A percentile compares a stretch with the other conserved stretches of the same genome.
These are phyloP conservation scores for Xanthorhoe spadicearia DNA, from an alignment of 2,888 invertebrate species.

Conservation along the genomic window DNA sequence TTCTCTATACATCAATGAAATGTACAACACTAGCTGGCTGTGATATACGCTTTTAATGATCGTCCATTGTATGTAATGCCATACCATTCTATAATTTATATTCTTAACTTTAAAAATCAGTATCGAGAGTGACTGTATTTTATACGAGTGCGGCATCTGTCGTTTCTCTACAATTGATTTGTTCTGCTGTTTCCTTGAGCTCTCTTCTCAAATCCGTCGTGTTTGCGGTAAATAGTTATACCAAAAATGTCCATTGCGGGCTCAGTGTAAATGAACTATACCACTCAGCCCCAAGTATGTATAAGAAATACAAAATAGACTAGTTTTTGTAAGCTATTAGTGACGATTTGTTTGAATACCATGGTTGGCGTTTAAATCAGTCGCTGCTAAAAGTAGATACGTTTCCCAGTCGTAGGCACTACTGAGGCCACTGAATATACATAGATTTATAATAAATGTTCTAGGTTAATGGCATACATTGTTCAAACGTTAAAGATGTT, in stretches of 20 bases:
- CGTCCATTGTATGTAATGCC: constrained; percentile 73
- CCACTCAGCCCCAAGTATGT: constrained; percentile 46
- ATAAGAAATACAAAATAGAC: constrained; percentile 43
- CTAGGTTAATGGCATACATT: constrained; percentile 33
- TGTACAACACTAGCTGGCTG: constrained; percentile 60
- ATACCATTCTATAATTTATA: constrained; percentile 49
- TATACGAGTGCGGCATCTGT: constrained; percentile 17
- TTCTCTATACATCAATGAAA: constrained; percentile 27
- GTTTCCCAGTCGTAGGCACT: constrained; percentile 33
- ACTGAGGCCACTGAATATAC: constrained; percentile 14
- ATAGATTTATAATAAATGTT: constrained; percentile 37
- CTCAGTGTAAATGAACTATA: constrained; percentile 41
- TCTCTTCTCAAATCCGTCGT: constrained; percentile 40
- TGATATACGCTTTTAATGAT: constrained; percentile 82
- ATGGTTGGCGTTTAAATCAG: constrained; percentile 29
- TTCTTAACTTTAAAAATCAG: constrained; percentile 44
- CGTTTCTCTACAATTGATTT: constrained; percentile 15
- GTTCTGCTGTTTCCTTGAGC: constrained; percentile 26
- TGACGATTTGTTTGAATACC: constrained; percentile 37
- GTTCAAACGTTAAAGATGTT: constrained; percentile 22
- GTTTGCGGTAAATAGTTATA: constrained; percentile 42
- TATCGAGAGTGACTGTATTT: constrained; percentile 43
- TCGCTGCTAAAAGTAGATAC: constrained; percentile 25
- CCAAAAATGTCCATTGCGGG: constrained; percentile 45
- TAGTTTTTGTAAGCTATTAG: constrained; percentile 46